These are phyloP conservation scores for Dolichopus griseipennis DNA, from an alignment of 2,888 invertebrate genomes.

Conservation along the genomic window DNA sequence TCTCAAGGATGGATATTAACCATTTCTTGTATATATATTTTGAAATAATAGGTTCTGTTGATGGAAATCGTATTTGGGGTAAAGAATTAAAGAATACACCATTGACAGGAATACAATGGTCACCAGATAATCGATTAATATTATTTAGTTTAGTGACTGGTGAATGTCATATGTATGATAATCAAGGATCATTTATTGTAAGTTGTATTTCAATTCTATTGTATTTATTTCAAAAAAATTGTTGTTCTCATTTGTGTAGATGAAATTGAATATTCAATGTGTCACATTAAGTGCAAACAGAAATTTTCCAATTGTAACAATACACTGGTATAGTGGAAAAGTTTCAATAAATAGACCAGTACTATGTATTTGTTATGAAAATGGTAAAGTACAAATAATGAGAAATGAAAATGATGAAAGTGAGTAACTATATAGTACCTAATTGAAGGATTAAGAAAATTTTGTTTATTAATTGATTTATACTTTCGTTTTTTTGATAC, in stretches of 20 bases:
- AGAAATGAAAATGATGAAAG: conserved; percentile 80
- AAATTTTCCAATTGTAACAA: conserved; percentile 58
- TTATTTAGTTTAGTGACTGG: conserved; percentile 85
- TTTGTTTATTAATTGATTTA: no score
- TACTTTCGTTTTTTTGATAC: conserved; percentile 28
- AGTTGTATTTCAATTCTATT: conserved; percentile 25
- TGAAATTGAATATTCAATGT: conserved; percentile 62
- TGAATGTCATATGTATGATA: conserved; percentile 91
- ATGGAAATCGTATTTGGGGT: conserved; percentile 97
- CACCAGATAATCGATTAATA: conserved; percentile 83
- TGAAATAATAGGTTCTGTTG: conserved; percentile 73
- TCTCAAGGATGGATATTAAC: no score
- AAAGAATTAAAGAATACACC: conserved; percentile 86
- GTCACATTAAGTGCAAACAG: conserved; percentile 44
- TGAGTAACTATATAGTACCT: no score
- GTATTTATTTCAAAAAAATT: not conserved
- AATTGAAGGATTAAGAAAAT: no score
- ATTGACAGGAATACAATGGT: conserved; percentile 87
- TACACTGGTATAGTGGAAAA: conserved; percentile 82
- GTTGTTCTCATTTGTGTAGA: conserved; percentile 45
- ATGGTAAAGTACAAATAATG: conserved; percentile 83
- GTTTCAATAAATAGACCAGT: conserved; percentile 66
- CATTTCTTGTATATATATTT: not conserved
- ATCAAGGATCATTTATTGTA: conserved; percentile 73
- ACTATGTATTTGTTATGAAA: conserved; percentile 79